Percentiles rank a stretch among this genome's conserved stretches.
Evolutionary conservation across 2,888 invertebrate species (phyloP).

Genomic region (Anoncus sp.): DNA sequence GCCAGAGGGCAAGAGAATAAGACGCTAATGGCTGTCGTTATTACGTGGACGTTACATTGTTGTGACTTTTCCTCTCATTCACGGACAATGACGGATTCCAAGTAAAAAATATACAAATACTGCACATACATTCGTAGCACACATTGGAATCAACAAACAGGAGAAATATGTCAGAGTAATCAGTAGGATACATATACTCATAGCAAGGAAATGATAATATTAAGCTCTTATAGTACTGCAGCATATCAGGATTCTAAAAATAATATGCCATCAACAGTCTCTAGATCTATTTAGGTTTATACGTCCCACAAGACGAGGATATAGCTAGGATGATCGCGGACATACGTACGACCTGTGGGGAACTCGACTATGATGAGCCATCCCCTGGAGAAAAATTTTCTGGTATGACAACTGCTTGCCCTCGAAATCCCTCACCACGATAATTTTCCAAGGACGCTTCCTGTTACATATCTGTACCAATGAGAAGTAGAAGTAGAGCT

Average conservation of each 20-base stretch:
- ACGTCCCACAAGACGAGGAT: neutral
- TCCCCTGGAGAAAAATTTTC: constrained; percentile 6
- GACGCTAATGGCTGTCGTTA: constrained; percentile 15
- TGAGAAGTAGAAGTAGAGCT: constrained; percentile 14
- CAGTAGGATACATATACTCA: neutral
- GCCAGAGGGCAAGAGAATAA: constrained; percentile 6
- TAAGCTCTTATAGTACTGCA: neutral
- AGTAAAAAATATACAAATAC: neutral
- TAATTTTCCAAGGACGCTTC: constrained; percentile 52
- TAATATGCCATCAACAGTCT: neutral
- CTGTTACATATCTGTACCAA: constrained; percentile 38
- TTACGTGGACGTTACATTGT: constrained; percentile 1
- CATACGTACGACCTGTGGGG: neutral
- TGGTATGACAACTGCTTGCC: constrained; percentile 32
- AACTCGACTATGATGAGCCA: neutral
- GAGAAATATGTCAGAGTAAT: neutral
- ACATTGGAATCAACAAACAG: neutral
- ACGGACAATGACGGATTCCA: neutral
- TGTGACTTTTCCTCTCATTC: neutral
- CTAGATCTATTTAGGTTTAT: neutral
- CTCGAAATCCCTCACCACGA: constrained; percentile 24
- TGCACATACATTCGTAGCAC: neutral
- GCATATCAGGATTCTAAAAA: neutral
- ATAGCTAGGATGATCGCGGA: neutral
- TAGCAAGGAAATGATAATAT: neutral